phyloP scores from a whole-genome alignment of 2,113 vertebrate genomes.

The Plestiodon gilberti region DNA sequence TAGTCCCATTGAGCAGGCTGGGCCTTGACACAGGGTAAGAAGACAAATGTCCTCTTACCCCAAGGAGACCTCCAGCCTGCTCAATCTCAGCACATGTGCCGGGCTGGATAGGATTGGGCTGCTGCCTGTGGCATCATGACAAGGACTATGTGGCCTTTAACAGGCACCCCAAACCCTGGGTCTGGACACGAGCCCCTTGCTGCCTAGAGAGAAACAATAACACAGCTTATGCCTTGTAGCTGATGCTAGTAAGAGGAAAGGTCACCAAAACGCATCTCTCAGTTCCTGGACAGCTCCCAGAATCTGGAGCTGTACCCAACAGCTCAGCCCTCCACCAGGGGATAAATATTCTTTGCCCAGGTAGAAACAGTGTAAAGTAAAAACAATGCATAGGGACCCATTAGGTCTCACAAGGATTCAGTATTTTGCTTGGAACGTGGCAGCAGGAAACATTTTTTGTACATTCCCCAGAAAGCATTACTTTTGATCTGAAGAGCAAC shows the following conservation, averaged over 20 bases:
- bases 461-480: neutral
- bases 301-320: conserved; percentile 8
- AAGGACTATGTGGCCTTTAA: no score
- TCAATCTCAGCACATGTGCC: no score
- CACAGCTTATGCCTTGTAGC: conserved; percentile 35
- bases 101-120: no score
- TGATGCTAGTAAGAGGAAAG: conserved; percentile 28
- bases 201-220: conserved; percentile 57
- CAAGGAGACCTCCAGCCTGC: no score
- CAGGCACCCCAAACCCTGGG: no score
- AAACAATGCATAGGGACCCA: neutral
- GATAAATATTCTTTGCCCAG: conserved; percentile 31
- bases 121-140: no score
- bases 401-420: neutral
- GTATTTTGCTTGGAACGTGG: neutral
- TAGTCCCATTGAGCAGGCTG: no score
- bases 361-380: conserved; percentile 6
- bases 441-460: neutral
- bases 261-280: neutral
- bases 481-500: neutral
- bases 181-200: neutral
- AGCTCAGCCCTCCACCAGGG: conserved; percentile 15
- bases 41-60: no score
- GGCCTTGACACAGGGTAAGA: no score
- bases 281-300: conserved; percentile 6